These are phyloP conservation scores for Drosophila tanythrix DNA, from an alignment of 2,888 invertebrate species.

Conservation along the genomic window DNA sequence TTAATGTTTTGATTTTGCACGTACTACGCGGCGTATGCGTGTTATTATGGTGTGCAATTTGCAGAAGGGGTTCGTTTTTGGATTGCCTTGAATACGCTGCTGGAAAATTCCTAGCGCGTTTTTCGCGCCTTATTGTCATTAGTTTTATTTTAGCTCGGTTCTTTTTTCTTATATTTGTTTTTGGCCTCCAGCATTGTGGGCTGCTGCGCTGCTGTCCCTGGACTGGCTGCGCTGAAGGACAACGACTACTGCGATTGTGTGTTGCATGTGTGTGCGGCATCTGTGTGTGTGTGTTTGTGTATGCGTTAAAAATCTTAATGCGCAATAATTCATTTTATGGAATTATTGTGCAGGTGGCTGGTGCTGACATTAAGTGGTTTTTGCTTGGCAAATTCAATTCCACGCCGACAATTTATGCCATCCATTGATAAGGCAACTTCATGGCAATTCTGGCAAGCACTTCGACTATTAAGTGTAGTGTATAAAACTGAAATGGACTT, in stretches of 20 bases:
- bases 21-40: constrained; percentile 72
- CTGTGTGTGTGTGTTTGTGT: constrained; percentile 16
- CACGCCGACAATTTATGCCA: constrained; percentile 15
- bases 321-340: constrained; percentile 68
- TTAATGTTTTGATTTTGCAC: constrained; percentile 73
- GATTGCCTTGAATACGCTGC: constrained; percentile 50
- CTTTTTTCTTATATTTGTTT: constrained; percentile 13
- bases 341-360: constrained; percentile 45
- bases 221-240: constrained; percentile 53
- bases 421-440: constrained; percentile 7
- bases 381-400: constrained; percentile 50
- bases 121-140: constrained; percentile 71
- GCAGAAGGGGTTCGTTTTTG: not conserved
- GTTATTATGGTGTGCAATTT: constrained; percentile 43
- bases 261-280: constrained; percentile 13
- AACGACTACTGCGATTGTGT: constrained; percentile 25
- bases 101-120: constrained; percentile 36
- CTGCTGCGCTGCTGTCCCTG: constrained; percentile 67
- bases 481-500: not conserved
- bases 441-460: constrained; percentile 2
- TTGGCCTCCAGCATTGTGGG: constrained; percentile 66
- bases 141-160: constrained; percentile 27
- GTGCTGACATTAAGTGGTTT: constrained; percentile 41
- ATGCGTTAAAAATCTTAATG: constrained; percentile 47
- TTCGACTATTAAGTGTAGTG: not conserved